Base-by-base conservation (phyloP, 1,140 invertebrate genomes). In the Ips nitidus region DNA sequence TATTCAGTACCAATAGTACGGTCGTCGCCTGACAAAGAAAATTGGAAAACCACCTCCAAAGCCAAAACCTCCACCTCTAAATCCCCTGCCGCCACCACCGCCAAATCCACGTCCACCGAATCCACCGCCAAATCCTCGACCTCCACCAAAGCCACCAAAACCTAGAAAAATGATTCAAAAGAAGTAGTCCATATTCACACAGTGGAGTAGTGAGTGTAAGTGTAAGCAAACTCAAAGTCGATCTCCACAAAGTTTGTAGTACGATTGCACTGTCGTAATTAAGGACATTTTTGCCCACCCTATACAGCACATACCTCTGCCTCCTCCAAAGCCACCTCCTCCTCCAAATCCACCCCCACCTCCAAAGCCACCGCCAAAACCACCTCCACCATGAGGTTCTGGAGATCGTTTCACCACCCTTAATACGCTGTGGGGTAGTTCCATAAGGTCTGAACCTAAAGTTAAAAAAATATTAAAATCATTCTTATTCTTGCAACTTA, bases 51-150 rank as follows among this genome's bases (percentile, higher is more conserved):
- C 52, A 36, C 36, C 37, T 52, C 45, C 45, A 52, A 52, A 1
- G 40, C 60, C 60, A 8, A 62, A 62, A 38, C 60, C 60, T 62
- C 60, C 36, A 41, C 56, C 47, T 41, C 60, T 47, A 52, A 62
- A 62, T 7, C 58, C 58, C n/a, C 57, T 4, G 41, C 58, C 58
- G 42, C 43, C 43, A 45, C 56, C 56, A 3, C 56, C 56, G 40
- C 56, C 56, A 8, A 58, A 58, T 4, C 56, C 56, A 53, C 52
- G 6, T 41, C 38, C 36, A 8, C 56, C 56, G 37, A 39, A 39
- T 5, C 37, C 37, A 2, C 56, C 56, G 7, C 56, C 56, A 40
- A 58, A 58, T 39, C 56, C 56, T 36, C 56, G 5, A 8, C 56
- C 56, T 55, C 53, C 53, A 36, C 53, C 53, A 56, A 56, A 56